Evolutionary conservation across 2,797 vertebrate genomes (phyloP), one percentile per base, ranked within the genome.

Genomic region (Erpetoichthys calabaricus): DNA sequence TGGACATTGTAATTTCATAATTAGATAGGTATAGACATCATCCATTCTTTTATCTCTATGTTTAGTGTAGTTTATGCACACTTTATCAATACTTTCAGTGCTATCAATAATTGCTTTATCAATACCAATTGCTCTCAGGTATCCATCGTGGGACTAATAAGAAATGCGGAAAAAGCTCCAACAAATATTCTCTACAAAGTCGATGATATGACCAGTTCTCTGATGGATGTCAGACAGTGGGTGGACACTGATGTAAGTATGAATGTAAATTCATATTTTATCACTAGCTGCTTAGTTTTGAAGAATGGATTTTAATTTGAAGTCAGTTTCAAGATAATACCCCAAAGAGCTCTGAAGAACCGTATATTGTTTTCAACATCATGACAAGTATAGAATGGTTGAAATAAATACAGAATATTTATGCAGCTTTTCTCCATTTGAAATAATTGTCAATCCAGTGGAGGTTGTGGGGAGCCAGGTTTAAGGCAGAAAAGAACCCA

Each of bases 141-240:
- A 10, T 91, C 87, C n/a, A 64, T 98, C 0, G 76, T 96, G 64
- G 96, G 95, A 0, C 64, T 98, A 56, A 85, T 99, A 51, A 83
- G 91, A 69, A 89, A 84, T 63, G 89, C 88, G 0, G 94, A 99
- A 71, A 99, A 99, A 58, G 91, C 95, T 5, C 89, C 94, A 50
- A 98, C 94, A 9, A 98, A 97, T 67, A 91, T 99, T 57, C 87
- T 96, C 59, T 99, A 99, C 73, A 98, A 94, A 66, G 81, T 99
- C 45, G 96, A 99, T 8, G 96, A 99, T 69, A 98, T 98, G 95
- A 96, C 95, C 0, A 79, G 80, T 0, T 82, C 88, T 1, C 93
- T 94, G 0, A 90, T 98, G 91, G 94, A 98, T 0, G 88, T 98
- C 47, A 84, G 95, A 68, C 94, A 97, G 72, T 99, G 96, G 96